phyloP scores from a whole-genome alignment of 1,140 invertebrate species.

The Pemphigus obesinymphae region DNA sequence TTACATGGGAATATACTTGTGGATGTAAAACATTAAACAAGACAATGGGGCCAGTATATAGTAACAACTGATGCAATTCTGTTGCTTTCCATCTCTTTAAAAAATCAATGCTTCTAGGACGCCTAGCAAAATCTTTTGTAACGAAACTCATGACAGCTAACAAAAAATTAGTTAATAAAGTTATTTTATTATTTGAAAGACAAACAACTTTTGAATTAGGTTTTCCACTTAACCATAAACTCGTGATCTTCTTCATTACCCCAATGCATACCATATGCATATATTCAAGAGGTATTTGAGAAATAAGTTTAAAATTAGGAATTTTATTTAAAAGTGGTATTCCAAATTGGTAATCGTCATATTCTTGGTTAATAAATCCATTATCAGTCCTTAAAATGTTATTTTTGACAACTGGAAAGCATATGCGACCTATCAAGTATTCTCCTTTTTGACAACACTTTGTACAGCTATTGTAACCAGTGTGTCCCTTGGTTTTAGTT shows the following conservation, averaged over 20 bases:
- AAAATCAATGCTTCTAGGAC: conserved; percentile 43
- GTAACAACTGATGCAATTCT: conserved; percentile 50
- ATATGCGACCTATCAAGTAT: conserved; percentile 44
- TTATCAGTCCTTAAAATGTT: conserved; percentile 44
- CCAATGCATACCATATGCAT: conserved; percentile 49
- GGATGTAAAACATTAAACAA: conserved; percentile 41
- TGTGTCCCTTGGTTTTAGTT: conserved; percentile 45
- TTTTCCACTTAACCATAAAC: conserved; percentile 45
- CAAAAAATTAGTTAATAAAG: not conserved
- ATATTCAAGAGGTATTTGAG: conserved; percentile 48
- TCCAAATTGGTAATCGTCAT: conserved; percentile 50
- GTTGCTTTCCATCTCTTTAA: conserved; percentile 49
- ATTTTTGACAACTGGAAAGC: conserved; percentile 44
- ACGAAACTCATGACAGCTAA: conserved; percentile 37
- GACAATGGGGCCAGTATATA: conserved; percentile 51
- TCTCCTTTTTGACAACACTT: conserved; percentile 47
- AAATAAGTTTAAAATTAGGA: conserved; percentile 44
- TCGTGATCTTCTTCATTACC: conserved; percentile 49
- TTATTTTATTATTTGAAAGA: conserved; percentile 28
- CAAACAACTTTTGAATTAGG: conserved; percentile 28
- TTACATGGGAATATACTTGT: not conserved
- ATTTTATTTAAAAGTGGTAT: conserved; percentile 46
- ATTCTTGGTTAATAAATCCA: conserved; percentile 43
- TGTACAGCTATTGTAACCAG: conserved; percentile 45
- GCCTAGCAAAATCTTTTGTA: conserved; percentile 47